phyloP scores from a whole-genome alignment of 2,113 vertebrate species.

The Tenebrosternarchus preto region DNA sequence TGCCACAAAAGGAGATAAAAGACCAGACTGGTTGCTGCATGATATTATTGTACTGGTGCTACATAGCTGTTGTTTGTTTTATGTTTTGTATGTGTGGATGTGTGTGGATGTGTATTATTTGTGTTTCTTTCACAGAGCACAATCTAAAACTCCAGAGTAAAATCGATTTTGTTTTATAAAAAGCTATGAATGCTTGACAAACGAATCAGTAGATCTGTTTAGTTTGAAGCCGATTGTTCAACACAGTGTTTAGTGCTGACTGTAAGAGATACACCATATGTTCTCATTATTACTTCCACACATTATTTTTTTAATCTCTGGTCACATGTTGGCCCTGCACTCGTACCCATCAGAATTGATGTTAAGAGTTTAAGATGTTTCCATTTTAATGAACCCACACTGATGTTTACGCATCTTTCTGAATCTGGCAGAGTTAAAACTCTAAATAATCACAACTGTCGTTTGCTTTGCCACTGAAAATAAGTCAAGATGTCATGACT shows the following conservation, averaged over 20 bases:
- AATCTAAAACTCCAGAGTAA: conserved; percentile 63
- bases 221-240: conserved; percentile 3
- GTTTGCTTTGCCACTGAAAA: conserved; percentile 23
- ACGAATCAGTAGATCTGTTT: conserved; percentile 41
- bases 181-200: conserved; percentile 65
- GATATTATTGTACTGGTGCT: conserved; percentile 85
- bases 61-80: conserved; percentile 56
- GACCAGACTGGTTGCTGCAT: conserved; percentile 71
- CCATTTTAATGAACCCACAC: conserved; percentile 19
- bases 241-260: conserved; percentile 3
- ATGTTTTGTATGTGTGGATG: conserved; percentile 53
- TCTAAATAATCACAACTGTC: conserved; percentile 15
- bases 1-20: conserved; percentile 58
- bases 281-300: conserved; percentile 21
- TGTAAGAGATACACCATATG: conserved; percentile 8
- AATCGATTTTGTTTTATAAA: conserved; percentile 51
- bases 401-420: conserved; percentile 26
- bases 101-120: conserved; percentile 45
- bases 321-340: conserved; percentile 5
- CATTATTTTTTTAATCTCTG: conserved; percentile 29
- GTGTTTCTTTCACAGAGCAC: conserved; percentile 56
- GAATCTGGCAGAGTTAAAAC: conserved; percentile 21
- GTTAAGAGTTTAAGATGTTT: conserved; percentile 32
- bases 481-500: background rate
- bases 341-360: conserved; percentile 9